phyloP scores from a whole-genome alignment of 2,113 vertebrate genomes.

The Orientallactaga bullata region DNA sequence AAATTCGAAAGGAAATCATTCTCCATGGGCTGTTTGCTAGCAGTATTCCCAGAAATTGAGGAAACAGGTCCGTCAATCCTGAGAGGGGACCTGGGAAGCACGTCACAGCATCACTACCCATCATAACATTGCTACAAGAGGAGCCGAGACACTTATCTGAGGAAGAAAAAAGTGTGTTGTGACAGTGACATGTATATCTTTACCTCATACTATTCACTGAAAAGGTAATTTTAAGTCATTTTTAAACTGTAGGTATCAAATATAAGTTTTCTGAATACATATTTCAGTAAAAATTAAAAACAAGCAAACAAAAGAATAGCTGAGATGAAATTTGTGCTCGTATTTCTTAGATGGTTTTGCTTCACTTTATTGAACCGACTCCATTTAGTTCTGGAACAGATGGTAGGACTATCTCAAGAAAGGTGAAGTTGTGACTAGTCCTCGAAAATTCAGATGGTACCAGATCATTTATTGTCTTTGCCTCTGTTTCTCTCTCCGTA shows the following conservation, averaged over 20 bases:
- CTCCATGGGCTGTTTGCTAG: not conserved
- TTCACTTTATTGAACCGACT: not conserved
- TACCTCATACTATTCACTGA: not conserved
- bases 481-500: not conserved
- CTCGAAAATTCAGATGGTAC: not conserved
- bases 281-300: conserved; percentile 28
- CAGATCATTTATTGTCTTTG: not conserved
- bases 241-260: not conserved
- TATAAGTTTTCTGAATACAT: not conserved
- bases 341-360: not conserved
- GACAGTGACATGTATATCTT: not conserved
- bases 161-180: not conserved
- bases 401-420: not conserved
- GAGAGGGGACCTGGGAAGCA: not conserved
- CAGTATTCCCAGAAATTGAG: not conserved
- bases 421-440: not conserved
- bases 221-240: conserved; percentile 19
- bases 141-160: not conserved
- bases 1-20: not conserved
- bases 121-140: not conserved
- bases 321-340: not conserved
- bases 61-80: not conserved
- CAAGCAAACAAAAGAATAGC: not conserved
- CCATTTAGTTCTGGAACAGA: not conserved
- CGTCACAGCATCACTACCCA: not conserved